Conservation (phyloP, 2,113 vertebrate species). For the Puma concolor region DNA sequence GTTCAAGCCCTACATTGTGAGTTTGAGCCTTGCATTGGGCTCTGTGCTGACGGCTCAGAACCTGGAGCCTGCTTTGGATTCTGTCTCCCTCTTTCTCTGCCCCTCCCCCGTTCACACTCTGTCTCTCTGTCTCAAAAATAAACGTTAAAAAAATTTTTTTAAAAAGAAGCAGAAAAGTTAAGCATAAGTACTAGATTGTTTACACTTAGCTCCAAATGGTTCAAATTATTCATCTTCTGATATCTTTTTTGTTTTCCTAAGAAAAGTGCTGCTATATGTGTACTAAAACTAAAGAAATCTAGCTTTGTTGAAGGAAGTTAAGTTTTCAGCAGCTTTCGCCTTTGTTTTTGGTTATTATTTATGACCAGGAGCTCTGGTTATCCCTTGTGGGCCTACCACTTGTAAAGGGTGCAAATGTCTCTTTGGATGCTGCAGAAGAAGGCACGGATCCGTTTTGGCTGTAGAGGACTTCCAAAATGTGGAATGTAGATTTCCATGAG, state of each 20-base stretch:
- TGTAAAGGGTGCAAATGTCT: background rate
- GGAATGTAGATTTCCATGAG: background rate
- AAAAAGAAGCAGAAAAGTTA: background rate
- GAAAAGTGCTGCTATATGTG: background rate
- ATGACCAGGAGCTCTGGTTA: background rate
- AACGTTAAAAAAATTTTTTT: fast-evolving
- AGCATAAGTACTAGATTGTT: slow-evolving; percentile 24
- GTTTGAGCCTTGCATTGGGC: too few relatives aligned
- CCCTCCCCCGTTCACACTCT: too few relatives aligned
- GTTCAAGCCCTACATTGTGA: too few relatives aligned
- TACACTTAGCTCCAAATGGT: background rate
- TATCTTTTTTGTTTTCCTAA: background rate
- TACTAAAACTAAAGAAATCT: background rate
- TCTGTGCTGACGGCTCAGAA: too few relatives aligned
- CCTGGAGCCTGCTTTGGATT: too few relatives aligned
- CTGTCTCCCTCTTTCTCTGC: too few relatives aligned
- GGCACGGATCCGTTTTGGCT: background rate
- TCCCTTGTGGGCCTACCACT: background rate
- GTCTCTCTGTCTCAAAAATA: too few relatives aligned
- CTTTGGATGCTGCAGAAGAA: background rate
- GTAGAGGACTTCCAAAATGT: background rate
- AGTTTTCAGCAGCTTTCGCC: background rate
- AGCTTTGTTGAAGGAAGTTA: background rate
- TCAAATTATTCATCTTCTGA: background rate
- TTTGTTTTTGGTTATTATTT: background rate